Conservation (phyloP, 1,140 invertebrate genomes). For the Caenorhabditis tropicalis region DNA sequence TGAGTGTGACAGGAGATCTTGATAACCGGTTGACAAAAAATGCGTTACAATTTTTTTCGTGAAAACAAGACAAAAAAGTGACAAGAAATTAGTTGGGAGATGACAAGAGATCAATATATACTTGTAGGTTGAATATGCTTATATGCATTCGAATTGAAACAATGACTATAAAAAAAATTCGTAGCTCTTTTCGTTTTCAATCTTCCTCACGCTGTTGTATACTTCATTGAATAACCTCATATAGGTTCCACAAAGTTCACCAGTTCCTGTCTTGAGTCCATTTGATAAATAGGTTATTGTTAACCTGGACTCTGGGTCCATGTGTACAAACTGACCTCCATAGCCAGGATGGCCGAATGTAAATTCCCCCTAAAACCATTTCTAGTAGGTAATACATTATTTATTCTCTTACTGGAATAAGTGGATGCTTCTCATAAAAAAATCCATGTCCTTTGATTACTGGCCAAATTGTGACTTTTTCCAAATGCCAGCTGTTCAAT, state of each 20-base stretch:
- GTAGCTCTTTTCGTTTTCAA: background rate
- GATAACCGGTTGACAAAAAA: too few relatives aligned
- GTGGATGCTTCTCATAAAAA: constrained; percentile 58
- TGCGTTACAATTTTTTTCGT: too few relatives aligned
- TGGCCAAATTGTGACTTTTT: constrained; percentile 56
- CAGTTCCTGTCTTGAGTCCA: constrained; percentile 64
- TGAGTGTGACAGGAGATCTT: too few relatives aligned
- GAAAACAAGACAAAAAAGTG: background rate
- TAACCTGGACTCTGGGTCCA: constrained; percentile 58
- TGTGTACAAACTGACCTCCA: constrained; percentile 61
- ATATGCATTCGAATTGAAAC: too few relatives aligned
- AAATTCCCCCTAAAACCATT: constrained; percentile 47
- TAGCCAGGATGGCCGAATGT: constrained; percentile 65
- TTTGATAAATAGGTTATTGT: constrained; percentile 62
- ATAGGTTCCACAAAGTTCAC: constrained; percentile 60
- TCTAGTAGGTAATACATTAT: background rate
- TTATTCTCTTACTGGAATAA: constrained; percentile 8
- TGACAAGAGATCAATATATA: background rate
- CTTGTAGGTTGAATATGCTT: too few relatives aligned
- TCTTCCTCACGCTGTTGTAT: constrained; percentile 44
- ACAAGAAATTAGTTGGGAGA: background rate
- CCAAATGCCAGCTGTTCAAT: constrained; percentile 57
- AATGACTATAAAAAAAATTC: background rate
- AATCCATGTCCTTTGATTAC: constrained; percentile 60
- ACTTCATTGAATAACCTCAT: constrained; percentile 55